Evolutionary conservation across 2,888 invertebrate species (phyloP), one percentile per base, ranked within the genome.

Genomic region (Trissonchulus latispiculum): DNA sequence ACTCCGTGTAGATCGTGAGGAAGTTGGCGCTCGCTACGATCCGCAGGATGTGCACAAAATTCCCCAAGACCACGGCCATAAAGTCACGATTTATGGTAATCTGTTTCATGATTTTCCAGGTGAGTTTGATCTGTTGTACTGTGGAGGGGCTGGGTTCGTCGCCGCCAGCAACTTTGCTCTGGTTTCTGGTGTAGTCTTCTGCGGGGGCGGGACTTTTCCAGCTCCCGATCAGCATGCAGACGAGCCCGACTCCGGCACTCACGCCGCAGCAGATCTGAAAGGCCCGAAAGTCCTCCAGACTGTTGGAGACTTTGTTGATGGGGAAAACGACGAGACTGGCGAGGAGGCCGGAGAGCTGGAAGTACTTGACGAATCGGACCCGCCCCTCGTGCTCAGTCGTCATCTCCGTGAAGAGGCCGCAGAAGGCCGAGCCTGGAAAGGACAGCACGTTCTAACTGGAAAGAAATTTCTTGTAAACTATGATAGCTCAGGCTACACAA

Each of bases 321-420:
- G 82, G 74, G 64, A 81, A 78, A 1, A 82, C 77, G 32, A 77
- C 77, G 23, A 76, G 77, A 0, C 78, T 77, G 0, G 80, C 82
- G 29, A 81, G 66, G 0, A 83, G 66, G 18, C 74, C 71, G 0
- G 79, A 81, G 1, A 81, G 70, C 37, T 80, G 78, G 1, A 77
- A 75, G 72, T 79, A 82, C 36, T 77, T 75, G 1, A 80, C 77
- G 15, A 82, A 76, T 33, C 75, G 76, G 1, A 83, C 71, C 36
- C 83, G 73, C 69, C 78, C 80, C 1, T 76, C 75, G 23, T 79
- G 79, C 1, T 77, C 77, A 23, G 76, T 72, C 2, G 82, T 79
- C 70, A 83, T 78, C 73, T 83, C 83, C 0, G 83, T 79, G 73
- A 81, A 82, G 2, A 83, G 74, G 66, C 81, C 79, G 72, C 82